These are phyloP conservation scores for Brachionus rubens DNA, from an alignment of 1,140 invertebrate genomes.

Conservation along the genomic window DNA sequence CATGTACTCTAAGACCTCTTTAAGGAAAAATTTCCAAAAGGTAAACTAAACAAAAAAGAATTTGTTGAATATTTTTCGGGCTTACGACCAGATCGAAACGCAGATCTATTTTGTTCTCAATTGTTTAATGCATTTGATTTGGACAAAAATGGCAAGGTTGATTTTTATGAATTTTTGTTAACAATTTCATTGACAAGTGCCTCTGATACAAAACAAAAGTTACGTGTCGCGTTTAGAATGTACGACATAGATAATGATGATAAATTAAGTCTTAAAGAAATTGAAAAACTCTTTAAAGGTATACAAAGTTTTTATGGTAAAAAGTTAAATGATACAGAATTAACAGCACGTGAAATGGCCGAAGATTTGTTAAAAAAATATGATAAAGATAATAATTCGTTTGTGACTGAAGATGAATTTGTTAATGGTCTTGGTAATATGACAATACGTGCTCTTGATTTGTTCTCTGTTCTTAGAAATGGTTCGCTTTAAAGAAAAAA, in stretches of 20 bases:
- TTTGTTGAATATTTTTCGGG: neutral
- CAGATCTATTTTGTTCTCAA: neutral
- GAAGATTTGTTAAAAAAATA: neutral
- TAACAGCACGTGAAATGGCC: neutral
- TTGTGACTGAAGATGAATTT: constrained; percentile 1
- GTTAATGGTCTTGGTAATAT: neutral
- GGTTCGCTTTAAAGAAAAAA: neutral
- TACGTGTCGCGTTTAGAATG: constrained; percentile 7
- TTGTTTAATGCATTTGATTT: constrained; percentile 1
- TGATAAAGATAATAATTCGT: neutral
- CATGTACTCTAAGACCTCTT: neutral
- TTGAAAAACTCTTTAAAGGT: neutral
- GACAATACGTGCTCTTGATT: neutral
- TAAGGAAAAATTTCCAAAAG: neutral
- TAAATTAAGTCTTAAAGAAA: neutral
- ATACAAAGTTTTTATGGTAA: neutral
- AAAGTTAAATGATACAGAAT: neutral
- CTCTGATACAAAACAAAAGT: neutral
- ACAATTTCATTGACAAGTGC: neutral
- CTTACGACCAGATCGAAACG: neutral
- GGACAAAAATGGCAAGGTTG: neutral
- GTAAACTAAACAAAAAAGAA: neutral
- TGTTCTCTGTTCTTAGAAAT: neutral
- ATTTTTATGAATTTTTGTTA: constrained; percentile 41
- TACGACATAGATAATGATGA: constrained; percentile 14